These are phyloP conservation scores for Leuciscus waleckii DNA, from an alignment of 2,797 vertebrate genomes.

Conservation along the genomic window DNA sequence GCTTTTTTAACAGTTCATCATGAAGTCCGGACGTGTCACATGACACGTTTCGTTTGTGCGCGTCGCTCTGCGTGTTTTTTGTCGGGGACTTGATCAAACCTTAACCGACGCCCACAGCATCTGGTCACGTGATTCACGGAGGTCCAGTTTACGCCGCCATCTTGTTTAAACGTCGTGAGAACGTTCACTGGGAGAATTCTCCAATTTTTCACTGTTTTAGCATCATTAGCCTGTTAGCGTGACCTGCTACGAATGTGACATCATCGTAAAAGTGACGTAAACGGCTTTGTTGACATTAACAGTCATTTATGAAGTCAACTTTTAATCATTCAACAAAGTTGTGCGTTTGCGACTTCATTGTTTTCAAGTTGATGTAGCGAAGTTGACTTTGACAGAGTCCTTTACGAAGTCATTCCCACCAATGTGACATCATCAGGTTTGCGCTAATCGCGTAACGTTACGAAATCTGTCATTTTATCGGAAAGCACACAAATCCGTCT, in stretches of 20 bases:
- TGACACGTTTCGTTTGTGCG: not conserved
- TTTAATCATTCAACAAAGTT: not conserved
- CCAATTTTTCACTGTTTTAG: not conserved
- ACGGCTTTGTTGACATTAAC: not conserved
- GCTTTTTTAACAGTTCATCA: conserved; percentile 57
- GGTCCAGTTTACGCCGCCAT: not conserved
- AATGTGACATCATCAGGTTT: not conserved
- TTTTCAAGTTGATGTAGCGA: not conserved
- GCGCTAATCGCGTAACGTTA: not conserved
- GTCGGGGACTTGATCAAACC: not conserved
- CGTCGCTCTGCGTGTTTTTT: conserved; percentile 5
- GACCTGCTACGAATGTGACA: not conserved
- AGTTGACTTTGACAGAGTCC: not conserved
- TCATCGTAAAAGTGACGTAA: not conserved
- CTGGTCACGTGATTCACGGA: not conserved
- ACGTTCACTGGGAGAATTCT: not conserved
- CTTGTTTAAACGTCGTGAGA: not conserved
- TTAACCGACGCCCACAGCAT: not conserved
- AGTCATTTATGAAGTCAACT: not conserved
- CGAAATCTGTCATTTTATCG: not conserved
- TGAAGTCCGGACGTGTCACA: conserved; percentile 48
- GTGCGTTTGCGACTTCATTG: not conserved
- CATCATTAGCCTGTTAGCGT: not conserved
- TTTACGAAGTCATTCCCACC: not conserved
- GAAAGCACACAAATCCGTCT: not conserved